These are phyloP conservation scores for Troglohyphantes excavatus DNA, from an alignment of 2,888 invertebrate species.

Conservation along the genomic window DNA sequence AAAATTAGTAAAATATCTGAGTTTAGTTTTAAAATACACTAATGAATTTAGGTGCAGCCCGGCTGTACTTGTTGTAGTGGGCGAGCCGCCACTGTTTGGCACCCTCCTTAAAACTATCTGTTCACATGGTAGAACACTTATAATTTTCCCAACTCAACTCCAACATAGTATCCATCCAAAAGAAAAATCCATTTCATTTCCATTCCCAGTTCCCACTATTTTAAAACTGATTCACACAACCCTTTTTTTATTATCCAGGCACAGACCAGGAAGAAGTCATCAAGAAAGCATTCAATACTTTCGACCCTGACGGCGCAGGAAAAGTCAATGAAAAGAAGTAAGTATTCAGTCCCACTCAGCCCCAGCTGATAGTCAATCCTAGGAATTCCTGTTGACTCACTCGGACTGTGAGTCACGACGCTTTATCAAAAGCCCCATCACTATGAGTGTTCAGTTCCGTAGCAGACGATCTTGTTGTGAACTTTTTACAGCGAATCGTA, in stretches of 20 bases:
- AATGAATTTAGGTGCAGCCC: too few relatives aligned
- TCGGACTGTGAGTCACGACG: background rate
- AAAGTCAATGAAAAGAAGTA: conserved; percentile 80
- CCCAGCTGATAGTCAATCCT: background rate
- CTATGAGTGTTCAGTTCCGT: background rate
- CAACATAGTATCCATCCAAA: too few relatives aligned
- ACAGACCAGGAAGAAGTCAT: conserved; percentile 95
- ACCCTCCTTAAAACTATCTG: too few relatives aligned
- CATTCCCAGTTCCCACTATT: too few relatives aligned
- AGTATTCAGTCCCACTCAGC: conserved; percentile 66
- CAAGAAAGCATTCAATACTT: conserved; percentile 94
- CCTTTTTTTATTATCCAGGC: conserved; percentile 84
- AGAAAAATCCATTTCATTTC: too few relatives aligned
- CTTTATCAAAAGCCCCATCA: background rate
- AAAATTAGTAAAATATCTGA: too few relatives aligned
- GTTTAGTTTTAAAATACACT: too few relatives aligned
- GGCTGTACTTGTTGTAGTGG: too few relatives aligned
- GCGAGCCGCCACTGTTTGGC: too few relatives aligned
- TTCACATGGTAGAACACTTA: too few relatives aligned
- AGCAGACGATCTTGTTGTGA: background rate
- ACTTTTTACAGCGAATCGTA: background rate
- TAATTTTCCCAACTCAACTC: too few relatives aligned
- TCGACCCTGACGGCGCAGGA: conserved; percentile 87
- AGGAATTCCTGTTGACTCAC: background rate
- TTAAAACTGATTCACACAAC: too few relatives aligned